Base-by-base conservation (phyloP, 1,140 invertebrate species). In the Cecropterus lyciades region DNA sequence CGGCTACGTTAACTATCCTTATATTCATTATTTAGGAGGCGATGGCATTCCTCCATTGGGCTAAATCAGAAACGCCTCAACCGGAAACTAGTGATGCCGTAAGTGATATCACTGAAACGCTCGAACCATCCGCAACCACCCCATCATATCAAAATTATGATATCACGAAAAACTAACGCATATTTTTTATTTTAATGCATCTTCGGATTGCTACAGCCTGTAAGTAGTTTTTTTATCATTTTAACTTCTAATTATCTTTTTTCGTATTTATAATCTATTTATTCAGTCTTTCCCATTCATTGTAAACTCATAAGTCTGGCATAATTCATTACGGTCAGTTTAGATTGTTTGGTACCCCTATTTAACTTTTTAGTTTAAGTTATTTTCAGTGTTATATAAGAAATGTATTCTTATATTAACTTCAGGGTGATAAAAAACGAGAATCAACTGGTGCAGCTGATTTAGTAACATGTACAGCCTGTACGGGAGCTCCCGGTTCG, bases 381-480 rank as follows among this genome's bases (percentile, higher is more conserved):
- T 52, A 2, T 52, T 15, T 14, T 52, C 48, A 52, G 13, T 9
- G 13, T 7, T 13, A 6, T 51, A 30, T 14, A 9, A 15, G 13
- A 5, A 30, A n/a, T n/a, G n/a, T n/a, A n/a, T n/a, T n/a, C n/a
- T 56, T 42, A n/a, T 33, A 13, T 15, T 46, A 59, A 59, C 24
- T 76, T 9, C 74, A 97, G 96, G 96, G 95, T 80, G 95, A 97
- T 88, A 97, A 97, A 93, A 96, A 96, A 88, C 93, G 95, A 67
- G 96, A 97, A 73, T 93, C 94, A 73, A 94, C 90, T 74, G 95
- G 93, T 72, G 93, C 95, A 20, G 96, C 96, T 73, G 96, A 97
- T 79, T 95, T 97, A 59, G 95, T 97, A 43, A 94, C 95, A 13
- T 97, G 96, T 85, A 96, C 96, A 55, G 95, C 95, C 69, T 97